These are phyloP conservation scores for Tapera naevia DNA, from an alignment of 2,797 vertebrate species.

Conservation along the genomic window DNA sequence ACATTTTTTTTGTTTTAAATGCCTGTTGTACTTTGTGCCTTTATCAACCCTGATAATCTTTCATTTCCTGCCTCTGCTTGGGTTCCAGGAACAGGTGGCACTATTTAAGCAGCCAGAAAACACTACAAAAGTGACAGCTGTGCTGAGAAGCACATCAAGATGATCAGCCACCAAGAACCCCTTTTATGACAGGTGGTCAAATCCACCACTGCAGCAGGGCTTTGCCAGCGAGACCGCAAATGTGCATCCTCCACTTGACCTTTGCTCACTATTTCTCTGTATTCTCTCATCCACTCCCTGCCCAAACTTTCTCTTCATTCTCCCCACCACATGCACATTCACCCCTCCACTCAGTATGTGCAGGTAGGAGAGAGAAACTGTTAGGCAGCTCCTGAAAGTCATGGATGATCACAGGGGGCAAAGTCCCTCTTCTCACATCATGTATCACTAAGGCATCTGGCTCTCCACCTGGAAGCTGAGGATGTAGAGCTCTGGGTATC, in stretches of 20 bases:
- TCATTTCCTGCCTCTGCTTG: not conserved
- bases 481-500: not conserved
- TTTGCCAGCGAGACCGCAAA: not conserved
- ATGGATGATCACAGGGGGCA: not conserved
- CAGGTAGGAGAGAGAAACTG: rapidly evolving
- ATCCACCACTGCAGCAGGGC: not conserved
- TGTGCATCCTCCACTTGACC: not conserved
- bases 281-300: not conserved
- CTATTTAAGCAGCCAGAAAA: not conserved
- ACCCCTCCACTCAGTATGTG: rapidly evolving
- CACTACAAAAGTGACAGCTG: not conserved
- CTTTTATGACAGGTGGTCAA: not conserved
- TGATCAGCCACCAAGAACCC: not conserved
- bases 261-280: not conserved
- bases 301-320: not conserved
- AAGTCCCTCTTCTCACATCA: not conserved
- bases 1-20: not conserved
- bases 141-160: rapidly evolving
- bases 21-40: not conserved
- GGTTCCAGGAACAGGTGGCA: not conserved
- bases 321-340: no score
- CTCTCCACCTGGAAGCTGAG: not conserved
- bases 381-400: not conserved
- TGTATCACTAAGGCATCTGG: not conserved
- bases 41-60: not conserved